Evolutionary conservation across 2,113 vertebrate genomes (phyloP), one percentile per base, ranked within the genome.

Genomic region (Chaetodon auriga): DNA sequence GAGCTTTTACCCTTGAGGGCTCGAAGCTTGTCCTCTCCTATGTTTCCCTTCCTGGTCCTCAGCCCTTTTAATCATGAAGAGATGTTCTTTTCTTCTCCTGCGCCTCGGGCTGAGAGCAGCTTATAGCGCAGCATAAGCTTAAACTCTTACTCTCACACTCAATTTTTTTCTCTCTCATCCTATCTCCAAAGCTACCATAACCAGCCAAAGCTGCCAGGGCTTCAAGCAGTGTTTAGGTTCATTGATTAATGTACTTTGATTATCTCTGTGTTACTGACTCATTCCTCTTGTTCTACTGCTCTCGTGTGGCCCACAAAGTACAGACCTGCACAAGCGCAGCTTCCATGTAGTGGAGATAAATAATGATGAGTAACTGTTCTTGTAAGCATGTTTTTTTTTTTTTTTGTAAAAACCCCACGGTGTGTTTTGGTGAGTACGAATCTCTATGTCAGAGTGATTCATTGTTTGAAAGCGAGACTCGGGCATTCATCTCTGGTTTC

Each of bases 31-130:
- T 94, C 92, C 93, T 93, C 90, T 85, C 83, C 87, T 85, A 73
- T 87, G 90, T 88, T 90, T 81, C 80, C 78, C 71, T 89, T 93
- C 84, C 90, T 90, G 86, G 85, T 91, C 89, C 87, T 90, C 80
- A 76, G 83, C 87, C 71, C 86, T 88, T 92, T 91, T 89, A 92
- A 91, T 94, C 90, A 89, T 61, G 89, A 84, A 80, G 90, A 92
- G 91, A 92, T 92, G 88, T 93, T 93, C 89, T 90, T 92, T 92
- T 90, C 86, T 92, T 89, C 89, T 86, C 76, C 73, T 48, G 63
- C 21, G 86, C 92, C 90, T 81, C 75, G 35, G 92, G 92, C 90
- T 88, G 78, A 74, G 87, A 84, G 85, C 86, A 90, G 94, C 91
- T 92, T 89, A 90, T 81, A 83, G 88, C 68, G 15, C 88, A 60